Conservation (phyloP, 2,113 vertebrate species). For the Nanorana parkeri region DNA sequence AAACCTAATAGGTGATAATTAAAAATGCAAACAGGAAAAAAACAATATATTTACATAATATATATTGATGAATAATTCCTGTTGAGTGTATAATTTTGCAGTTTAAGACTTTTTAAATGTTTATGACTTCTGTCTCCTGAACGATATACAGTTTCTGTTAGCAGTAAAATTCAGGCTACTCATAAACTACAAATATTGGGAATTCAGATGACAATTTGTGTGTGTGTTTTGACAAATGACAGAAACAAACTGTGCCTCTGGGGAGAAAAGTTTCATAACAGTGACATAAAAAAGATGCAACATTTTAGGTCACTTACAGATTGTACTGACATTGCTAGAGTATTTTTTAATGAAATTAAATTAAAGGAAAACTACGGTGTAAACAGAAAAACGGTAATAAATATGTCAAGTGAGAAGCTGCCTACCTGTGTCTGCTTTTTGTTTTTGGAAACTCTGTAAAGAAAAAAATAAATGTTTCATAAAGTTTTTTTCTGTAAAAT, state of each 20-base stretch:
- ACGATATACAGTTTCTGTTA: conserved; percentile 9
- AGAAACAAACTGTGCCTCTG: conserved; percentile 17
- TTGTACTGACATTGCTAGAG: background rate
- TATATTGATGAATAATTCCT: background rate
- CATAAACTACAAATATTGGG: conserved; percentile 36
- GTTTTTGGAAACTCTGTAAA: too few relatives aligned
- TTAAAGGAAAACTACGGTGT: too few relatives aligned
- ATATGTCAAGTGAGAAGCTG: too few relatives aligned
- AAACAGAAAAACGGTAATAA: too few relatives aligned
- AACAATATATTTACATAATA: background rate
- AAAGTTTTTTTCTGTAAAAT: too few relatives aligned
- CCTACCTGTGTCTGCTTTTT: too few relatives aligned
- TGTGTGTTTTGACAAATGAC: conserved; percentile 31
- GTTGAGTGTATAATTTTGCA: background rate
- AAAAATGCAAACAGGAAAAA: conserved; percentile 30
- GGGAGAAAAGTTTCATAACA: conserved; percentile 30
- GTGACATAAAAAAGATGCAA: conserved; percentile 30
- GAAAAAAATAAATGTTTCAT: too few relatives aligned
- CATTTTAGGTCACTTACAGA: conserved; percentile 34
- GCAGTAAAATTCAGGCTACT: conserved; percentile 27
- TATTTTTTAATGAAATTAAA: too few relatives aligned
- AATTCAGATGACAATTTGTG: conserved; percentile 27
- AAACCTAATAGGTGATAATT: conserved; percentile 48
- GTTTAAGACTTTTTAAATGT: background rate
- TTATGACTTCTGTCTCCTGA: background rate